A percentile compares a stretch with the other conserved stretches of the same genome.
Conservation (phyloP, 2,797 vertebrate genomes). For the Sorex maritimensis region DNA sequence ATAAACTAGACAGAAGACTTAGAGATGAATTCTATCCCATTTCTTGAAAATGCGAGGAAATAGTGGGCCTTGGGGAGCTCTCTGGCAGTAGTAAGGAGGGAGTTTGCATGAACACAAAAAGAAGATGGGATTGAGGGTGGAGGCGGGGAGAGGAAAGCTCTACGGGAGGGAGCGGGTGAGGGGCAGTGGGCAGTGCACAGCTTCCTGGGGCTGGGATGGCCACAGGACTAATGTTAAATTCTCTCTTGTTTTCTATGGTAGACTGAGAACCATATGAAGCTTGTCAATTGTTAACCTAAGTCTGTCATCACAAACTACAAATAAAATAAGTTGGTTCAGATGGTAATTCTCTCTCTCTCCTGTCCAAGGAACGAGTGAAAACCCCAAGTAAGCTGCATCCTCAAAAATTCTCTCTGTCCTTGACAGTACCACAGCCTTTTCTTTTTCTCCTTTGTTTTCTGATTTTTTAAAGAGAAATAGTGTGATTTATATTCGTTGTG, state of each 20-base stretch:
- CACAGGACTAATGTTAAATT: slow-evolving; percentile 57
- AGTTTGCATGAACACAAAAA: neutral
- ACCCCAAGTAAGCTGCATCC: neutral
- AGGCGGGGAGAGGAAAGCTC: neutral
- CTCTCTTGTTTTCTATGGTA: slow-evolving; percentile 20
- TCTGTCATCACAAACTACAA: neutral
- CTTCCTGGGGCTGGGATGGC: neutral
- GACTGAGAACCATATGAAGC: slow-evolving; percentile 24
- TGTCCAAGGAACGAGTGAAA: neutral
- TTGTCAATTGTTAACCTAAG: neutral
- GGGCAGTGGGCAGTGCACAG: neutral
- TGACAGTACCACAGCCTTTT: neutral
- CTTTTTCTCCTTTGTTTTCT: slow-evolving; percentile 12
- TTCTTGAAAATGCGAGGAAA: slow-evolving; percentile 58
- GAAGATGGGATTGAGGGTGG: neutral
- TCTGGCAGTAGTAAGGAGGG: neutral
- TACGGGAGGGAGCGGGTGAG: neutral
- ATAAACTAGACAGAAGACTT: neutral
- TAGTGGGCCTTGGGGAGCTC: neutral
- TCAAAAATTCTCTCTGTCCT: neutral
- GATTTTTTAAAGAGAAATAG: neutral
- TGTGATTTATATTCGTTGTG: slow-evolving; percentile 24
- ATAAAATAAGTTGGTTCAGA: slow-evolving; percentile 16
- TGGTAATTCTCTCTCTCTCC: neutral
- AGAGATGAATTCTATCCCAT: neutral